Percentiles rank a stretch among this genome's conserved stretches.
Conservation (phyloP, 2,113 vertebrate genomes). For the Protobothrops mucrosquamatus region DNA sequence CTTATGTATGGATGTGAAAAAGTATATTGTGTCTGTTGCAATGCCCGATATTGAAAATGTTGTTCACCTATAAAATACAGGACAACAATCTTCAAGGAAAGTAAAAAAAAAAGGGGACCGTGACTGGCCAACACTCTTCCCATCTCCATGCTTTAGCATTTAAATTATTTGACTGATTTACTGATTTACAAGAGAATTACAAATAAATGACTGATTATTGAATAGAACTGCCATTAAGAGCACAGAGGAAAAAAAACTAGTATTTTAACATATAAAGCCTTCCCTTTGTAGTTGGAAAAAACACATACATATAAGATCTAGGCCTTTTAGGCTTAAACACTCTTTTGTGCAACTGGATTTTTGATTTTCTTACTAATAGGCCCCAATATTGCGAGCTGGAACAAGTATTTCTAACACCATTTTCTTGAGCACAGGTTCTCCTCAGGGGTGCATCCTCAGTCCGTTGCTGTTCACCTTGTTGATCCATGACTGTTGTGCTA, state of each 20-base stretch:
- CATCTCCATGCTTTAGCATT: background rate
- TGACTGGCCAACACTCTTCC: background rate
- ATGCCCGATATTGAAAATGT: background rate
- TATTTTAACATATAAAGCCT: background rate
- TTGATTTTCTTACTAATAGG: too few relatives aligned
- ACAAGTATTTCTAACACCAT: too few relatives aligned
- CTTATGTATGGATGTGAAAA: background rate
- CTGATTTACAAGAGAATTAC: background rate
- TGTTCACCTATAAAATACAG: background rate
- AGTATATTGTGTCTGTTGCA: background rate
- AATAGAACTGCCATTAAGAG: background rate
- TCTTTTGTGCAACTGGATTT: too few relatives aligned
- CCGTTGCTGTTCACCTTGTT: too few relatives aligned
- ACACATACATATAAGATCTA: background rate
- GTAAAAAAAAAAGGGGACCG: background rate
- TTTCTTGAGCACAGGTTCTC: too few relatives aligned
- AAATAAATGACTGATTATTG: background rate
- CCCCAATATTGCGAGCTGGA: too few relatives aligned
- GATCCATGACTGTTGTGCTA: too few relatives aligned
- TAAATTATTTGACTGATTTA: background rate
- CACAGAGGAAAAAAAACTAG: background rate
- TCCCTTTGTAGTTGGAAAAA: background rate
- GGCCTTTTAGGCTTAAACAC: too few relatives aligned
- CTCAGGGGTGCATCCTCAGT: too few relatives aligned
- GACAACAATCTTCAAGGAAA: background rate